A percentile compares a stretch with the other conserved stretches of the same genome.
These are phyloP conservation scores for Lycocerus yunnanus DNA, from an alignment of 2,888 invertebrate genomes.

Conservation along the genomic window DNA sequence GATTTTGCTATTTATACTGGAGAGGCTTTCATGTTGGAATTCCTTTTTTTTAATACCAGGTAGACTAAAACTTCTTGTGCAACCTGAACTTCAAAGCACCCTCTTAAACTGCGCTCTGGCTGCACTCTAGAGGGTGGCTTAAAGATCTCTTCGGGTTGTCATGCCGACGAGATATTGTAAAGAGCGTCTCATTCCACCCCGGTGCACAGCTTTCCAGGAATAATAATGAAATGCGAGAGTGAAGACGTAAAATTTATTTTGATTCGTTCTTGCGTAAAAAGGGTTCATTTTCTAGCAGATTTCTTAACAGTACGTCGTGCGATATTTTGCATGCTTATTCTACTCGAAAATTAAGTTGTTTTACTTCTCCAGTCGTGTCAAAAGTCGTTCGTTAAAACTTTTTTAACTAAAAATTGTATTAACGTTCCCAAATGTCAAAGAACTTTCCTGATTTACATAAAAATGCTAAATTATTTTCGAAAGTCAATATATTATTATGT, in stretches of 20 bases:
- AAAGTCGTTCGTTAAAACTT: background rate
- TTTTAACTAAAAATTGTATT: slow-evolving; percentile 1
- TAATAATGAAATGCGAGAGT: slow-evolving; percentile 44
- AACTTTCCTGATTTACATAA: background rate
- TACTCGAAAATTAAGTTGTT: slow-evolving; percentile 15
- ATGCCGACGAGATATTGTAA: slow-evolving; percentile 47
- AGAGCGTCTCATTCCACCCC: slow-evolving; percentile 42
- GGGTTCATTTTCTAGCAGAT: slow-evolving; percentile 36
- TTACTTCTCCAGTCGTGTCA: background rate
- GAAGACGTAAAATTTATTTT: slow-evolving; percentile 41
- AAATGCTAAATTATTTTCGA: background rate
- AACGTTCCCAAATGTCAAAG: background rate
- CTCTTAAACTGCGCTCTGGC: slow-evolving; percentile 11
- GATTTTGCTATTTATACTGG: slow-evolving; percentile 4
- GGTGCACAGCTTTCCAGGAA: slow-evolving; percentile 43
- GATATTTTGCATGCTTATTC: slow-evolving; percentile 4
- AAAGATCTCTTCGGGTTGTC: slow-evolving; percentile 41
- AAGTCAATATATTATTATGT: background rate
- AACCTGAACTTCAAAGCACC: slow-evolving; percentile 3
- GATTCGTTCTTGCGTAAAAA: slow-evolving; percentile 30
- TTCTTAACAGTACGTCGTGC: slow-evolving; percentile 7
- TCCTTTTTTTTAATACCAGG: slow-evolving; percentile 1
- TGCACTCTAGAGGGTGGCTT: slow-evolving; percentile 13
- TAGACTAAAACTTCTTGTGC: background rate
- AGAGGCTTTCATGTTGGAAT: slow-evolving; percentile 4